phyloP scores from a whole-genome alignment of 2,797 vertebrate species.

The Cossypha polioptera region DNA sequence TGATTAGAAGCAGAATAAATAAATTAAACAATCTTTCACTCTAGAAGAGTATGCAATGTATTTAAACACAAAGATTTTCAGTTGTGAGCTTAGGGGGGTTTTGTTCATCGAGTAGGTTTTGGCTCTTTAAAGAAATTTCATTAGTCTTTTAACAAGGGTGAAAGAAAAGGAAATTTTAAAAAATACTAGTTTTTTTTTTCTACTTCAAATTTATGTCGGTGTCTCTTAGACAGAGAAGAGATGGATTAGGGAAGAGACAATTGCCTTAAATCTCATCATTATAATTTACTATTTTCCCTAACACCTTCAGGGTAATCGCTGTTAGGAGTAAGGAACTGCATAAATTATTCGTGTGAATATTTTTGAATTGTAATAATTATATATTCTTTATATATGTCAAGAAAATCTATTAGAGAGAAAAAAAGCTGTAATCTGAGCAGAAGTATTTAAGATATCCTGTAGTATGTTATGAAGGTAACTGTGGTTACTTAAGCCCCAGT shows the following conservation, averaged over 20 bases:
- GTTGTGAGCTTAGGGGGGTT: rapidly evolving
- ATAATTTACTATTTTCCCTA: not conserved
- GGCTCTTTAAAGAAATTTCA: not conserved
- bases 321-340: not conserved
- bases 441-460: not conserved
- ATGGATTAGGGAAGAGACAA: not conserved
- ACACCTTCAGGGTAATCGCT: not conserved
- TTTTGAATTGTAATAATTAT: not conserved
- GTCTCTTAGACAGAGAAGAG: not conserved
- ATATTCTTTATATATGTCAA: not conserved
- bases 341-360: not conserved
- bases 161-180: not conserved
- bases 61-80: not conserved
- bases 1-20: not conserved
- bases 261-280: not conserved
- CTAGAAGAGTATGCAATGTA: rapidly evolving
- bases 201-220: not conserved
- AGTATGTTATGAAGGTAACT: not conserved
- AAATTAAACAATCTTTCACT: not conserved
- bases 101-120: rapidly evolving
- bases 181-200: not conserved
- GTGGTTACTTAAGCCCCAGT: not conserved
- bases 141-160: not conserved
- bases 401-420: not conserved
- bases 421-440: not conserved